These are phyloP conservation scores for Xestia xanthographa DNA, from an alignment of 2,888 invertebrate species.

Conservation along the genomic window DNA sequence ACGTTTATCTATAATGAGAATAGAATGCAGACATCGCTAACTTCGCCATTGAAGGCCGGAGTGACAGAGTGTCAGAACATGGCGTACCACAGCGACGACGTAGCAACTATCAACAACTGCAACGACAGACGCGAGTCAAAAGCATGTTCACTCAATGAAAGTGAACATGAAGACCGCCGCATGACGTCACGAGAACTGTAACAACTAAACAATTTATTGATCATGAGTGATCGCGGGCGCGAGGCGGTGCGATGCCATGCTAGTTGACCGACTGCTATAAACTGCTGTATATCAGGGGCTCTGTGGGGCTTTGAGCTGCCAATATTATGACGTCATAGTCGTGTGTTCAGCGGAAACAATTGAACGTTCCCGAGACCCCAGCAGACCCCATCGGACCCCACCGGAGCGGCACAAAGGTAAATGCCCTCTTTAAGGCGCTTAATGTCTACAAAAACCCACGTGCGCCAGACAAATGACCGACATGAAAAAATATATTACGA, in stretches of 20 bases:
- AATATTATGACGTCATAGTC: slow-evolving; percentile 15
- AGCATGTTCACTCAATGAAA: background rate
- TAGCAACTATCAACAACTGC: background rate
- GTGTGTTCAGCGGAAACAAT: slow-evolving; percentile 21
- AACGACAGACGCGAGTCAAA: background rate
- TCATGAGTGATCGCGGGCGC: background rate
- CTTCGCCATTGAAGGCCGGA: background rate
- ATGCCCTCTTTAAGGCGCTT: slow-evolving; percentile 82
- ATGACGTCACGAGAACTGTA: background rate
- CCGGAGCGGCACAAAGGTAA: slow-evolving; percentile 69
- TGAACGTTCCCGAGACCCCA: slow-evolving; percentile 9
- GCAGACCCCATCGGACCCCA: slow-evolving; percentile 19
- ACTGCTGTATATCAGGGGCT: background rate
- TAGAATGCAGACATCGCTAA: background rate
- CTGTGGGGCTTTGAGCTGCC: background rate
- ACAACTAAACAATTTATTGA: background rate
- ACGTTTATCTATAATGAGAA: background rate
- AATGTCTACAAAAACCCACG: slow-evolving; percentile 84
- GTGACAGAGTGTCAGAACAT: background rate
- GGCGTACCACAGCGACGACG: background rate
- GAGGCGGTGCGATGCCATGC: background rate
- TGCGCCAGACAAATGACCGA: slow-evolving; percentile 83
- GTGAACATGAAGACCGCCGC: background rate
- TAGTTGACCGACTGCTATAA: background rate
- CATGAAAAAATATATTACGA: slow-evolving; percentile 81